These are phyloP conservation scores for Conger conger DNA, from an alignment of 2,113 vertebrate genomes.

Conservation along the genomic window DNA sequence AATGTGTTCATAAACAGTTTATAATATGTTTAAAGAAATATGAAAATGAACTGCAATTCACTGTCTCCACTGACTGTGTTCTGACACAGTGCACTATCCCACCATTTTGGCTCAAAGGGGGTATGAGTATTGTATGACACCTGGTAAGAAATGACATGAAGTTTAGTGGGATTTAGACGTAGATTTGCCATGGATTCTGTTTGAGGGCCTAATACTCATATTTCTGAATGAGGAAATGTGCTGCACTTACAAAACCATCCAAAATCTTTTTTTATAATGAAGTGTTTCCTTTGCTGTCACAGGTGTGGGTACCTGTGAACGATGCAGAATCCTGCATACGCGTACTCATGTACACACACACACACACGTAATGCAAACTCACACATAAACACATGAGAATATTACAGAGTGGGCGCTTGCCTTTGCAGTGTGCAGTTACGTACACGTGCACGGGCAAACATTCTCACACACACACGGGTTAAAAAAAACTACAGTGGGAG, in stretches of 20 bases:
- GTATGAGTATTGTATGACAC: not conserved
- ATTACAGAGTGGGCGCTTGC: no score
- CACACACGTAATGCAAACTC: conserved; percentile 16
- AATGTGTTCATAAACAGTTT: no score
- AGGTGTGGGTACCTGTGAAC: not conserved
- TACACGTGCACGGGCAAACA: not conserved
- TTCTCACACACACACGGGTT: not conserved
- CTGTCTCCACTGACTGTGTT: not conserved
- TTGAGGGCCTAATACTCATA: not conserved
- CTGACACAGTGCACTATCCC: not conserved
- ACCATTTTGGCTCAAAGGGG: not conserved
- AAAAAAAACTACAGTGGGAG: not conserved
- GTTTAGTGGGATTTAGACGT: not conserved
- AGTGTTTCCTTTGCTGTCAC: not conserved
- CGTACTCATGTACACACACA: not conserved
- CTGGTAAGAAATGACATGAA: not conserved
- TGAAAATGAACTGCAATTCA: no score
- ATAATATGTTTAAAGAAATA: no score
- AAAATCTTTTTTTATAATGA: not conserved
- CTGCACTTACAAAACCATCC: not conserved
- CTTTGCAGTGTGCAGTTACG: conserved; percentile 17
- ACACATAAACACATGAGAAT: conserved; percentile 19
- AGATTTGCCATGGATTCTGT: no score
- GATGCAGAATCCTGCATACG: not conserved
- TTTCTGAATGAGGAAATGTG: not conserved